A percentile compares a stretch with the other conserved stretches of the same genome.
Conservation (phyloP, 2,888 invertebrate genomes). For the Phalangium opilio region DNA sequence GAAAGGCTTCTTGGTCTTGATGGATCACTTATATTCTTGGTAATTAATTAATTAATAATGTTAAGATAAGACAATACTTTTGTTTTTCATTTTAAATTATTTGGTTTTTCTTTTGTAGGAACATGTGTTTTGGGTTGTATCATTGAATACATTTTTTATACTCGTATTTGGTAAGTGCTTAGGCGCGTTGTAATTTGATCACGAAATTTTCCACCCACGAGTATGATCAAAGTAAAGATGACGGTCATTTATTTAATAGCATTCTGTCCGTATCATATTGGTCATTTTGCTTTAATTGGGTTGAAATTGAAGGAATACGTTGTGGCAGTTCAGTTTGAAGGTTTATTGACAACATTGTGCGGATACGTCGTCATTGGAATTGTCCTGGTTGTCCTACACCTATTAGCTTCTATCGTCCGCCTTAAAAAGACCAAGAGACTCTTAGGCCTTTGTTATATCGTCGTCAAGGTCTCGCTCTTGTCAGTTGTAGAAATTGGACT, state of each 20-base stretch:
- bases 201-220: neutral
- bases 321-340: conserved; percentile 72
- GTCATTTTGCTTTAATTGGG: conserved; percentile 60
- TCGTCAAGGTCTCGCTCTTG: conserved; percentile 69
- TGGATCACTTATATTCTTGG: conserved; percentile 83
- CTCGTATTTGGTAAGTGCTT: conserved; percentile 56
- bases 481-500: conserved; percentile 95
- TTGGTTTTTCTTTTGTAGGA: conserved; percentile 49
- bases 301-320: conserved; percentile 47
- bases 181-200: no score
- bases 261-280: conserved; percentile 90
- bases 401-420: conserved; percentile 60
- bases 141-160: conserved; percentile 89
- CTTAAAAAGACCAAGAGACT: conserved; percentile 63
- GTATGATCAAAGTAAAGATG: no score
- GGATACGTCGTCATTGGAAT: conserved; percentile 86
- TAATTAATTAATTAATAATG: conserved; percentile 22
- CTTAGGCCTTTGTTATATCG: conserved; percentile 82
- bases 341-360: conserved; percentile 73
- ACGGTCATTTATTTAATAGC: conserved; percentile 39
- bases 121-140: conserved; percentile 98
- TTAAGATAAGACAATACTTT: no score
- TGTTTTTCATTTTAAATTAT: no score
- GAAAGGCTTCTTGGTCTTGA: conserved; percentile 81
- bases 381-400: conserved; percentile 63